phyloP scores from a whole-genome alignment of 30 jellyfish, hydroid and myxozoan genomes.

The Phacellophora camtschatica region DNA sequence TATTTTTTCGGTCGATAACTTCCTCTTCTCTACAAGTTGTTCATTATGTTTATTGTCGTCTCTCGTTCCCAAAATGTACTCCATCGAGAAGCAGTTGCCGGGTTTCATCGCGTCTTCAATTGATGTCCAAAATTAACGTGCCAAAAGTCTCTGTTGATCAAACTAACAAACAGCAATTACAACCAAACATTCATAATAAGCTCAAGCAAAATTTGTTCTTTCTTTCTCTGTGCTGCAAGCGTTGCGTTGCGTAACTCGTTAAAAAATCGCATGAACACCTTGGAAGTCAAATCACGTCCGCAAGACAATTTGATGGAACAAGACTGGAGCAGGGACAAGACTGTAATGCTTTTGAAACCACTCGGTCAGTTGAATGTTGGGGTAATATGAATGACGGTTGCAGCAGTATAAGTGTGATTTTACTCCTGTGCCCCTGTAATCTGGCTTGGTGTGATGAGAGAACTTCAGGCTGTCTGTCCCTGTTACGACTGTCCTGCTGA shows the following conservation, averaged over 20 bases:
- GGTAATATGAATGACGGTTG: too few relatives aligned
- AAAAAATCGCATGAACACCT: too few relatives aligned
- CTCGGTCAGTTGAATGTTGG: too few relatives aligned
- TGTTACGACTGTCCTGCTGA: constrained; percentile 76
- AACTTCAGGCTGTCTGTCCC: constrained; percentile 85
- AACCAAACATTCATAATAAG: not conserved
- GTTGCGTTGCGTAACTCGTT: too few relatives aligned
- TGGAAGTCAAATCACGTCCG: too few relatives aligned
- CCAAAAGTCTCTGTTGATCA: not conserved
- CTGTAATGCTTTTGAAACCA: too few relatives aligned
- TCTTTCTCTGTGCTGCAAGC: too few relatives aligned
- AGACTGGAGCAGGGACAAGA: too few relatives aligned
- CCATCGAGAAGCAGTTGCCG: constrained; percentile 61
- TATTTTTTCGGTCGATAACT: constrained; percentile 1
- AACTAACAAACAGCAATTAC: not conserved
- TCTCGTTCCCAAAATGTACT: constrained; percentile 44
- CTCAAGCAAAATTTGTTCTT: too few relatives aligned
- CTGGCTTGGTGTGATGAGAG: constrained; percentile 60
- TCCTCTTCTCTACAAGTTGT: not conserved
- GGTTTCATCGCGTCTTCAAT: constrained; percentile 29
- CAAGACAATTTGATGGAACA: too few relatives aligned
- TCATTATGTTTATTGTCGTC: constrained; percentile 37
- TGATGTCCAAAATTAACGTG: not conserved
- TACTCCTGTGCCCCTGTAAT: constrained; percentile 47
- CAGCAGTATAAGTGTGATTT: too few relatives aligned